Evolutionary conservation across 2,888 invertebrate species (phyloP).

Genomic region (Parthenolecanium corni): DNA sequence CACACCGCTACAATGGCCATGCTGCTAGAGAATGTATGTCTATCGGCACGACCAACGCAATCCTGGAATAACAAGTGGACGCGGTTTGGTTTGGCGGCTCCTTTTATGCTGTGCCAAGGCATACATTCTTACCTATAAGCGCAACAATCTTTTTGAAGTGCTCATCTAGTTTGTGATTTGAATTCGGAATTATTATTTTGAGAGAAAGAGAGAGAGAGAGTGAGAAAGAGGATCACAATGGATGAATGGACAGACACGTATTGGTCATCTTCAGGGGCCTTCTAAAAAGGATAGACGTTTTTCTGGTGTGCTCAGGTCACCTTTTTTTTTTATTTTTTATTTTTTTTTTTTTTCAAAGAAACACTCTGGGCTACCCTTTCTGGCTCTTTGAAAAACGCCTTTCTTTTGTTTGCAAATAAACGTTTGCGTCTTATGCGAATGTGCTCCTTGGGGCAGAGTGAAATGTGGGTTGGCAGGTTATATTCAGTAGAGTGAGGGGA

Average conservation of each 20-base stretch:
- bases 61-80: constrained; percentile 26
- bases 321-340: constrained; percentile 1
- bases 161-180: constrained; percentile 22
- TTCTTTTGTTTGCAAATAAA: constrained; percentile 16
- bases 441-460: too few species aligned
- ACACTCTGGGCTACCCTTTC: background rate
- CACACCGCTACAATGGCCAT: constrained; percentile 15
- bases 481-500: too few species aligned
- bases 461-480: too few species aligned
- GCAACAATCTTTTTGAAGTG: constrained; percentile 25
- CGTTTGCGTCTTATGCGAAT: too few species aligned
- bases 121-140: background rate
- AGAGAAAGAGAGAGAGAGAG: background rate
- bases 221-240: constrained; percentile 7
- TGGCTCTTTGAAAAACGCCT: constrained; percentile 1
- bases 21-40: constrained; percentile 2
- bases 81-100: constrained; percentile 21
- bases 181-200: constrained; percentile 24
- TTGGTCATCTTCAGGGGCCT: constrained; percentile 5
- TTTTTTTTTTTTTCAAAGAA: background rate
- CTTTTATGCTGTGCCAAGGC: constrained; percentile 14
- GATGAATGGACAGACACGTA: background rate
- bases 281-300: constrained; percentile 1
- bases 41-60: constrained; percentile 11
- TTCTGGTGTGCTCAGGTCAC: constrained; percentile 12